These are phyloP conservation scores for Brachirus orientalis DNA, from an alignment of 2,113 vertebrate species.

Conservation along the genomic window DNA sequence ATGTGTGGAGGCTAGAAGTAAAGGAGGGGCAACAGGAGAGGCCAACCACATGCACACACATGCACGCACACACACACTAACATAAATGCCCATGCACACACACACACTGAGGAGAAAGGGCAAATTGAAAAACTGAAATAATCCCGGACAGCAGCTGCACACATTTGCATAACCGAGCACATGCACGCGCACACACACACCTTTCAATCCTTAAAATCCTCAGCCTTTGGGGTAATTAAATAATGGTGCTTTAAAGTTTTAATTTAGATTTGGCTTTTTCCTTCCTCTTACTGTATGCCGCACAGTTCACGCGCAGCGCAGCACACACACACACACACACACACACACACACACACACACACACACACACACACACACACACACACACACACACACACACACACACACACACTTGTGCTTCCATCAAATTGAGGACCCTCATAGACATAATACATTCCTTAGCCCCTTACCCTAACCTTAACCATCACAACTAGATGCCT, in stretches of 20 bases:
- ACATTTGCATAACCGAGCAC: constrained; percentile 54
- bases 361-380: neutral
- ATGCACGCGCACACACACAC: constrained; percentile 27
- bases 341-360: neutral
- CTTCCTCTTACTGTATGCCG: constrained; percentile 80
- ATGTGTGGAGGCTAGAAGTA: constrained; percentile 33
- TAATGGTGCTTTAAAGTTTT: constrained; percentile 99
- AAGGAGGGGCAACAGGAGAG: constrained; percentile 50
- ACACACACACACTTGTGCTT: constrained; percentile 50
- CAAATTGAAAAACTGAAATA: constrained; percentile 96
- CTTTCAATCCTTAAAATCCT: constrained; percentile 84
- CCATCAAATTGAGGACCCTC: too few species aligned
- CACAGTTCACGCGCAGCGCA: constrained; percentile 52
- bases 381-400: neutral
- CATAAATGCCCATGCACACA: constrained; percentile 57
- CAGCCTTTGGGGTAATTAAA: constrained; percentile 99
- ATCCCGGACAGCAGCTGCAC: constrained; percentile 89
- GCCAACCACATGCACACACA: constrained; percentile 19
- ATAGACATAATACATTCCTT: too few species aligned
- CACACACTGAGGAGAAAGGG: constrained; percentile 84
- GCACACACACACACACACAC: neutral
- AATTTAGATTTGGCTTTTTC: constrained; percentile 89
- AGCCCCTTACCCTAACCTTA: too few species aligned
- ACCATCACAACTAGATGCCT: too few species aligned
- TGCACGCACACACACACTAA: neutral